These are phyloP conservation scores for Lomographa bimaculata DNA, from an alignment of 2,888 invertebrate species.

Conservation along the genomic window DNA sequence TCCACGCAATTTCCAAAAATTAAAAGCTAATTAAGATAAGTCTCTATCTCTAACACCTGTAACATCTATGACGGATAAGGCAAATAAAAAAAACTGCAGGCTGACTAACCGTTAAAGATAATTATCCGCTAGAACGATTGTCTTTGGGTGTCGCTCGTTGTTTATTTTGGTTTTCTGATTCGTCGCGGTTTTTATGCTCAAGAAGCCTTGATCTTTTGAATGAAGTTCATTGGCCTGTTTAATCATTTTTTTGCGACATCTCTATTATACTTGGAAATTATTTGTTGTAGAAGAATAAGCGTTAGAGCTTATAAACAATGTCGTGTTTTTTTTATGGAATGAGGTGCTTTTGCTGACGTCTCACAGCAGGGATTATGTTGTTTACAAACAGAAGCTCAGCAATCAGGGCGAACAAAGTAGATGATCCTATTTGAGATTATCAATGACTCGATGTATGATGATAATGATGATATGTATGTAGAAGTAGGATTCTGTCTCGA, in stretches of 20 bases:
- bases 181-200: constrained; percentile 23
- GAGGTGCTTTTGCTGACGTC: not conserved
- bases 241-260: constrained; percentile 27
- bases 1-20: not conserved
- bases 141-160: constrained; percentile 29
- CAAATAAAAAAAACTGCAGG: constrained; percentile 13
- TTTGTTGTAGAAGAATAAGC: constrained; percentile 8
- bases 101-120: constrained; percentile 34
- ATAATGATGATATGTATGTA: too few relatives aligned
- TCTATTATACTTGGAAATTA: too few relatives aligned
- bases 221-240: constrained; percentile 29
- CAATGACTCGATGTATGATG: too few relatives aligned
- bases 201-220: constrained; percentile 19
- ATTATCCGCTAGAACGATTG: constrained; percentile 36
- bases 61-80: constrained; percentile 1
- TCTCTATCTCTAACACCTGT: not conserved
- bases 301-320: constrained; percentile 13
- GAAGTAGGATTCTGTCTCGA: too few relatives aligned
- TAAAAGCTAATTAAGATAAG: constrained; percentile 1
- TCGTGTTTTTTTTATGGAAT: constrained; percentile 1
- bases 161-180: constrained; percentile 26
- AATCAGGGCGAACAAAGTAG: not conserved
- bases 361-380: constrained; percentile 6
- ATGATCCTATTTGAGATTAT: too few relatives aligned
- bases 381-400: constrained; percentile 5